Evolutionary conservation across 1,140 invertebrate genomes (phyloP).

Genomic region (Campodea augens): DNA sequence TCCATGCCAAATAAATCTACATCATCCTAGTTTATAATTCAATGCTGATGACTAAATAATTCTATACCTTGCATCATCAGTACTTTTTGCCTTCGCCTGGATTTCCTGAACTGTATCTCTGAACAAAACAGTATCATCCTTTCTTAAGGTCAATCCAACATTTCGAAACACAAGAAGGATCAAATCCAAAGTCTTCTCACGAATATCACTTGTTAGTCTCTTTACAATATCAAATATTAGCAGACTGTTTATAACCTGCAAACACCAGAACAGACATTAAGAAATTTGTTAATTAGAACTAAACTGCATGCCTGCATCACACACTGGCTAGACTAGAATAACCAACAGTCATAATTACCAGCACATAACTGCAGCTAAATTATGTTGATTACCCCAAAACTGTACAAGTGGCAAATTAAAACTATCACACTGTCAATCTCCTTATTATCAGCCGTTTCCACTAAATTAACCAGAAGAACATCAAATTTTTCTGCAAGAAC

Average conservation of each 20-base stretch:
- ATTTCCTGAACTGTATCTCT: constrained; percentile 62
- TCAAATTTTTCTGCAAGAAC: constrained; percentile 44
- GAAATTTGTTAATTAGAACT: neutral
- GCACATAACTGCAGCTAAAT: neutral
- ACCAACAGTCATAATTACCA: constrained; percentile 9
- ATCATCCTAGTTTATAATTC: neutral
- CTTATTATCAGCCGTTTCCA: constrained; percentile 47
- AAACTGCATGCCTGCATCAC: neutral
- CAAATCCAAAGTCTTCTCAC: constrained; percentile 70
- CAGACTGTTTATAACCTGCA: constrained; percentile 45
- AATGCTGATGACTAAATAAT: neutral
- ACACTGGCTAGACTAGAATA: neutral
- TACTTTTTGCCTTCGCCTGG: constrained; percentile 40
- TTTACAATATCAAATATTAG: constrained; percentile 59
- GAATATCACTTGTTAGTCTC: constrained; percentile 37
- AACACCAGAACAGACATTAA: constrained; percentile 15
- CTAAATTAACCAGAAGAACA: constrained; percentile 24
- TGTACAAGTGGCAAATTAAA: constrained; percentile 64
- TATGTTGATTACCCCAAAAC: constrained; percentile 52
- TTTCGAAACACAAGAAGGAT: constrained; percentile 57
- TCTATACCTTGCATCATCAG: constrained; percentile 8
- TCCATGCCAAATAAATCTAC: neutral
- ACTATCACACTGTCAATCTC: constrained; percentile 65
- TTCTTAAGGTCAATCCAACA: constrained; percentile 64
- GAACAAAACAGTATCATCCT: constrained; percentile 64